Base-by-base conservation (phyloP, 2,113 vertebrate species). In the Apaloderma vittatum region DNA sequence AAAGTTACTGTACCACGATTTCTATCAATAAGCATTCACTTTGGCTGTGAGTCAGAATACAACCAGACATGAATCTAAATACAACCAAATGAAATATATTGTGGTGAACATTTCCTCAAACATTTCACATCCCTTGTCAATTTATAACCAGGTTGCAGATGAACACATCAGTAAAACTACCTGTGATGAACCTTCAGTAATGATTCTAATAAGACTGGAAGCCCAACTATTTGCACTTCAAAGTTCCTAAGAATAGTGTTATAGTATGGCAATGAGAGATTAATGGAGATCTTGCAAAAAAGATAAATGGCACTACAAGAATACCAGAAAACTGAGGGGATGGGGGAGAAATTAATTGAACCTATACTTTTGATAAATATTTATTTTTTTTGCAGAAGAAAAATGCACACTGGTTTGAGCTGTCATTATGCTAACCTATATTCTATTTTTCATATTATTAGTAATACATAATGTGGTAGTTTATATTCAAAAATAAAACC, bases 401-500 rank as follows among this genome's bases (percentile, higher is more conserved):
- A 98, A 98, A 98, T 98, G 98, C 96, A 94, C 95, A 97, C 96
- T 97, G 96, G 97, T 98, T 98, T 98, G 96, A 98, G 96, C 98
- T 98, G 98, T 98, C 98, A 98, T 98, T 98, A 98, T 90, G 95
- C 92, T 98, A 98, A 98, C 97, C 98, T 98, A 97, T 97, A 98
- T 97, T 97, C 98, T 98, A 98, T 98, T 98, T 98, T 98, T 98
- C 98, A 98, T 98, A 98, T 98, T 98, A 98, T 98, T 98, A 98
- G 98, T 97, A 98, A 98, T 98, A 98, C 96, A 98, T 98, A 98
- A 98, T 98, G 97, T 94, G 98, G 98, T 98, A 98, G 98, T 98
- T 98, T 98, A 98, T 98, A 98, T 98, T 98, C 98, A 98, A 98
- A 98, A 98, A 98, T 98, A 98, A 98, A 98, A 98, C 98, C 95